Conservation (phyloP, 2,888 invertebrate species). For the Drosophila demipolita region DNA sequence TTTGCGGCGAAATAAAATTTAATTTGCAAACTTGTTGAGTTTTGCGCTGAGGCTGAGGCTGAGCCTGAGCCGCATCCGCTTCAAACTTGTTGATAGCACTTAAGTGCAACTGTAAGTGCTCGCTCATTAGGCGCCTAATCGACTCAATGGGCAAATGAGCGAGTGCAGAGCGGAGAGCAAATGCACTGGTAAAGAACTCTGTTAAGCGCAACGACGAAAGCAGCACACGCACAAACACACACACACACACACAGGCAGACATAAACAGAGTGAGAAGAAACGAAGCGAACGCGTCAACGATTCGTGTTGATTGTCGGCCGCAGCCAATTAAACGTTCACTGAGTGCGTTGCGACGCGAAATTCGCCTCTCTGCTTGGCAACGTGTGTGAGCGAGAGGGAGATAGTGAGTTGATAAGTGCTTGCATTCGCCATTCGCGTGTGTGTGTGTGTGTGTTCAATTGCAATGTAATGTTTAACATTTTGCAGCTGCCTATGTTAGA, state of each 20-base stretch:
- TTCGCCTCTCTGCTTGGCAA: constrained; percentile 9
- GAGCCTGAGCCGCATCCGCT: constrained; percentile 9
- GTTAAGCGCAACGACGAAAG: not conserved
- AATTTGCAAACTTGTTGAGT: constrained; percentile 40
- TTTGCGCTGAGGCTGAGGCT: constrained; percentile 9
- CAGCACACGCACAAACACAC: constrained; percentile 8
- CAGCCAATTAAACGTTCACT: constrained; percentile 58
- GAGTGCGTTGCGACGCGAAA: constrained; percentile 5
- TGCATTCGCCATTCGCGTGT: constrained; percentile 14
- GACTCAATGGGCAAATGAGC: constrained; percentile 40
- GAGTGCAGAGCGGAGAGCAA: constrained; percentile 7
- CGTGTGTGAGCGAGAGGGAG: not conserved
- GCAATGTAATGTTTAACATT: constrained; percentile 46
- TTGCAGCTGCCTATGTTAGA: constrained; percentile 47
- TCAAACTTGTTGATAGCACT: constrained; percentile 43
- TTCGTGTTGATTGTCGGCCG: constrained; percentile 61
- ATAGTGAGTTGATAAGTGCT: constrained; percentile 16
- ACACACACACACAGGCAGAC: not conserved
- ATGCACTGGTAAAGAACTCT: constrained; percentile 11
- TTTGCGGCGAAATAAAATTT: constrained; percentile 14
- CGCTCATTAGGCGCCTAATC: constrained; percentile 71
- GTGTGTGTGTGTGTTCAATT: constrained; percentile 17
- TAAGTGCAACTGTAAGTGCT: constrained; percentile 61
- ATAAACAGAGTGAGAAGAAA: not conserved
- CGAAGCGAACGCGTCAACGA: constrained; percentile 44